Base-by-base conservation (phyloP, 2,888 invertebrate species). In the Catotricha subobsoleta region DNA sequence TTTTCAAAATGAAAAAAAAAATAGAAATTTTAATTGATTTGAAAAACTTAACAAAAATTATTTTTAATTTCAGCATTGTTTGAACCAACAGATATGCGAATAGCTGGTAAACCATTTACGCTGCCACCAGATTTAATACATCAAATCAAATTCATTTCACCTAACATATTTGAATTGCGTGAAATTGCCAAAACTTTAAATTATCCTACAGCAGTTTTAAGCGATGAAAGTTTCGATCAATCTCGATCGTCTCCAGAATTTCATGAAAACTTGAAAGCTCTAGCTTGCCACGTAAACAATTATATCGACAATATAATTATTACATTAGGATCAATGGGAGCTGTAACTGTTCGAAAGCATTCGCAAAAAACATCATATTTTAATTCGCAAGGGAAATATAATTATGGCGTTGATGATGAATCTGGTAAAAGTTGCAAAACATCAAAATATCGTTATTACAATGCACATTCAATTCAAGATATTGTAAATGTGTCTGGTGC, bases 71-170 rank as follows among this genome's bases (percentile, higher is more conserved):
- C 71, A 78, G 88, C 88, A 7, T 86, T 87, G 67, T 91, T 78
- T 57, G 92, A 92, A 57, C 88, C 91, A 1, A 90, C 91, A 0
- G 91, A 91, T 53, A 64, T 76, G 51, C 68, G 73, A 48, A 80
- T 82, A 54, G 80, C 84, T 1, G 58, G 62, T 0, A 86, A 81
- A 59, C 75, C 80, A 19, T 78, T 87, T 46, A 51, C 59, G 1
- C 52, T 79, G 20, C 60, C 66, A 16, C 15, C 28, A 2, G 40
- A 48, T 2, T 46, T 59, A 0, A 54, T 54, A 0, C 47, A 51
- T 6, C 47, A 54, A 43, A 62, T 63, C 12, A 56, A 58, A 27
- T 73, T 76, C 49, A 69, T 80, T 6, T 82, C 87, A 2, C 91
- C 92, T 1, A 92, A 92, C 57, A 54, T 80, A 28, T 68, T 69